Evolutionary conservation across 2,113 vertebrate species (phyloP), one percentile per base, ranked within the genome.

Genomic region (Aspidoscelis tigris): DNA sequence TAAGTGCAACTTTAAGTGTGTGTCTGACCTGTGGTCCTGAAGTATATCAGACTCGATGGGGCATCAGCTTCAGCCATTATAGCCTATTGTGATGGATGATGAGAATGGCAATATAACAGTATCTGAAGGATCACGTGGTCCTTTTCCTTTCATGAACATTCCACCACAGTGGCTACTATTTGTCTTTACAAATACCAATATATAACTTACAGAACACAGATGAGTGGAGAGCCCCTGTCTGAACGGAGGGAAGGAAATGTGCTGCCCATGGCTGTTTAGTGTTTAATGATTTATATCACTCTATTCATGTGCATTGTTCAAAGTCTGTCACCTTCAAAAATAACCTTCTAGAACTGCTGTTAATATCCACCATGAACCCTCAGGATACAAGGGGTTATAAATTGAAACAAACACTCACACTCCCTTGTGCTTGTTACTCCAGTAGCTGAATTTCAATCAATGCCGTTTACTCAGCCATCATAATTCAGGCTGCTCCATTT

Each of bases 271-370:
- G 41, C 66, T 47, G 11, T 64, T 50, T 50, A 50, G 47, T 26
- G 66, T 26, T 41, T 33, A 43, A 44, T 84, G 76, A 84, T 72
- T 78, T 47, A 84, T 79, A 50, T 20, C 8, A 58, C 26, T 73
- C 73, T 72, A 65, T 84, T 65, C 55, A n/a, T 84, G 43, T 39
- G 24, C 39, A 79, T 73, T 84, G 83, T 64, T 73, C 53, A 78
- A 64, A 84, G 69, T 33, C 41, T 79, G 76, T 79, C 55, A 73
- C 69, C 76, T 84, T 79, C 55, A 72, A 78, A 79, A 73, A 64
- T 55, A 84, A 78, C 69, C 58, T 78, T 79, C 68, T 73, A 73
- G 73, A 84, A 73, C 69, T 39, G 21, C 69, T 65, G 76, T 84
- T 79, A 47, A 16, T 47, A 65, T 78, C 43, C 70, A 84, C 69